Evolutionary conservation across 2,888 invertebrate species (phyloP).

Genomic region (Drosophila tripunctata): DNA sequence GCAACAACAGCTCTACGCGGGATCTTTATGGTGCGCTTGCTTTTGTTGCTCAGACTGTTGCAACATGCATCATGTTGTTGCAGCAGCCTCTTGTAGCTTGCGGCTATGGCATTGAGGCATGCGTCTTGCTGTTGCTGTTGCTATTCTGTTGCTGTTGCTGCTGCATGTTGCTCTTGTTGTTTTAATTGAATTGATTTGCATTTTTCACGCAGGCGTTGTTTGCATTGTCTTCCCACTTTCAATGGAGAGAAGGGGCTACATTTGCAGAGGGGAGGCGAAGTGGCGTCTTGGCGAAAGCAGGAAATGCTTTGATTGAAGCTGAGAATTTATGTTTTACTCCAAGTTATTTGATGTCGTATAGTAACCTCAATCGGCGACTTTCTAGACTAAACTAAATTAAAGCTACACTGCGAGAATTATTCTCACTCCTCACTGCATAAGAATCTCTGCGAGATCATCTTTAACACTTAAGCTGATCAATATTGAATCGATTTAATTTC

Average conservation of each 20-base stretch:
- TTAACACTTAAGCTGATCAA: neutral
- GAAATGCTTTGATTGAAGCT: slow-evolving; percentile 59
- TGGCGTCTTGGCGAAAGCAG: slow-evolving; percentile 61
- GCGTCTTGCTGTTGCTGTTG: slow-evolving; percentile 42
- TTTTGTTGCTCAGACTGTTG: slow-evolving; percentile 47
- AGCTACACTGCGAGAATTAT: too few relatives aligned
- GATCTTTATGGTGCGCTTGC: slow-evolving; percentile 74
- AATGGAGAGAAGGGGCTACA: neutral
- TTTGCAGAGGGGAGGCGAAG: neutral
- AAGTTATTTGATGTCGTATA: slow-evolving; percentile 21
- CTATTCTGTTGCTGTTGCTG: slow-evolving; percentile 29
- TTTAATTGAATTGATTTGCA: slow-evolving; percentile 84
- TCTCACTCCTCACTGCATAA: too few relatives aligned
- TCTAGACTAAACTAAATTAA: neutral
- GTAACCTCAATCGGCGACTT: too few relatives aligned
- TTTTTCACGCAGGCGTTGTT: slow-evolving; percentile 83
- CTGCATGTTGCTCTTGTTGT: slow-evolving; percentile 70
- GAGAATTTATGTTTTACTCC: slow-evolving; percentile 46
- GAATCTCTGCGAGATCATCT: slow-evolving; percentile 17
- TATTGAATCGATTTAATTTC: neutral
- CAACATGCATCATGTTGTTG: slow-evolving; percentile 48
- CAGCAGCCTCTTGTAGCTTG: slow-evolving; percentile 52
- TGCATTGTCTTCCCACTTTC: slow-evolving; percentile 60
- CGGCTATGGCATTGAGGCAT: slow-evolving; percentile 67
- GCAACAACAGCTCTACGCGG: slow-evolving; percentile 53